phyloP scores from a whole-genome alignment of 2,888 invertebrate species.

The Trichogramma evanescens region DNA sequence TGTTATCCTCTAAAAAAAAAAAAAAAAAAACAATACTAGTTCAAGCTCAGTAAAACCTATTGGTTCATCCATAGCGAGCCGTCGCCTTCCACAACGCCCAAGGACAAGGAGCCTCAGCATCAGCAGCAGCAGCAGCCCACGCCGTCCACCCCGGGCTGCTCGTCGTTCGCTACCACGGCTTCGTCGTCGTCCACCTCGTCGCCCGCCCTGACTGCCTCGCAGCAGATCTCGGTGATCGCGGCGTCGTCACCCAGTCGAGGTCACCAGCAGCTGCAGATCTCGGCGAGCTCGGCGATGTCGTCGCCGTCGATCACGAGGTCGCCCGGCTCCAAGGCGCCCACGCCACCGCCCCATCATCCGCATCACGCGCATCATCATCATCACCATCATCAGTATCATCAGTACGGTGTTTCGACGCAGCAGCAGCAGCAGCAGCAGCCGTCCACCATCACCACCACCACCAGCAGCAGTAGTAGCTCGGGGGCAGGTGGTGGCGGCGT shows the following conservation, averaged over 20 bases:
- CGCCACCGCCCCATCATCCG: background rate
- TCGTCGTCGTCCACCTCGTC: too few species aligned
- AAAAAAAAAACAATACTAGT: too few species aligned
- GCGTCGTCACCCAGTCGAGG: background rate
- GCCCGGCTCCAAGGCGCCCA: background rate
- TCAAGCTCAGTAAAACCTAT: slow-evolving; percentile 14
- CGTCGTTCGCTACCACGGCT: too few species aligned
- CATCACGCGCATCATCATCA: slow-evolving; percentile 4
- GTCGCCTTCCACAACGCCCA: slow-evolving; percentile 3
- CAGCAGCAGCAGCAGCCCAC: slow-evolving; percentile 9
- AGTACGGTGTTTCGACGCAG: background rate
- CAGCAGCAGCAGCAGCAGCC: background rate
- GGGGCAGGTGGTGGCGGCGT: slow-evolving; percentile 31
- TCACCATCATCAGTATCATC: slow-evolving; percentile 24
- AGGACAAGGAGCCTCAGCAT: background rate
- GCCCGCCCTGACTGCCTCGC: background rate
- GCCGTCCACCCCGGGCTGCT: background rate
- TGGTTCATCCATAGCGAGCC: slow-evolving; percentile 20
- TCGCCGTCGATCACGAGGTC: background rate
- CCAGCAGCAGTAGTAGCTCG: slow-evolving; percentile 22
- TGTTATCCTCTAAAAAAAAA: too few species aligned
- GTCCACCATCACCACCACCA: slow-evolving; percentile 18
- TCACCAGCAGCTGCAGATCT: background rate
- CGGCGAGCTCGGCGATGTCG: background rate
- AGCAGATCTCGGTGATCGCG: background rate